Conservation (phyloP, 2,797 vertebrate species). For the Brachyalestes nurse region DNA sequence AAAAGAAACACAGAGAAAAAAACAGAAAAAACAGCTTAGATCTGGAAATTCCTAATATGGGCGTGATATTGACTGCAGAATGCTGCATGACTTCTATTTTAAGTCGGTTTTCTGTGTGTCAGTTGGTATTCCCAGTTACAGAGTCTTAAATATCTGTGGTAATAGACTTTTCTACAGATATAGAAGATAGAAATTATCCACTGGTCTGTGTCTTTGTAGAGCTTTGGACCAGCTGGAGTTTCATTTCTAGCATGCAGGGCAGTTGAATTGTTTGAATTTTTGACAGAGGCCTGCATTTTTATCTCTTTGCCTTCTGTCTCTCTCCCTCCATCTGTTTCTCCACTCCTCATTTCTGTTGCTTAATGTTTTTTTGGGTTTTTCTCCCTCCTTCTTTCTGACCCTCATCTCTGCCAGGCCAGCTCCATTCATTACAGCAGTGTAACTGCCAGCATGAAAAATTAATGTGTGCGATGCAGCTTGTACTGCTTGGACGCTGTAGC, state of each 20-base stretch:
- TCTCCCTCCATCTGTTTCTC: background rate
- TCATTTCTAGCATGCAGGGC: background rate
- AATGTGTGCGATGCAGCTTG: slow-evolving; percentile 12
- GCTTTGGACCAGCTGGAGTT: background rate
- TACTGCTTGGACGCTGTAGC: slow-evolving; percentile 7
- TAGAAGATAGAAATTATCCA: too few species aligned
- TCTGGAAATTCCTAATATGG: too few species aligned
- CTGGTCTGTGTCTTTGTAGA: background rate
- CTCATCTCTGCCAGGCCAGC: slow-evolving; percentile 21
- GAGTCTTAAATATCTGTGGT: too few species aligned
- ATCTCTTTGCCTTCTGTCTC: slow-evolving; percentile 3
- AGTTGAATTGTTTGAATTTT: slow-evolving; percentile 24
- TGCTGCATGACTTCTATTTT: too few species aligned
- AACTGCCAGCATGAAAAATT: slow-evolving; percentile 36
- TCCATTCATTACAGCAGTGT: slow-evolving; percentile 18
- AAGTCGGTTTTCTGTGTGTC: too few species aligned
- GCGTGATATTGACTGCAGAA: too few species aligned
- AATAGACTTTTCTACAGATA: too few species aligned
- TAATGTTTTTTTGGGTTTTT: background rate
- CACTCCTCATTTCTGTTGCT: slow-evolving; percentile 1
- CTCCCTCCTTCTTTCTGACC: background rate
- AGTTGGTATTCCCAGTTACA: too few species aligned
- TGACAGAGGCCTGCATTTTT: background rate
- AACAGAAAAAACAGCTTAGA: too few species aligned
- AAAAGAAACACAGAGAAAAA: too few species aligned